These are phyloP conservation scores for Sarcophaga carnaria DNA, from an alignment of 2,888 invertebrate genomes.

Conservation along the genomic window DNA sequence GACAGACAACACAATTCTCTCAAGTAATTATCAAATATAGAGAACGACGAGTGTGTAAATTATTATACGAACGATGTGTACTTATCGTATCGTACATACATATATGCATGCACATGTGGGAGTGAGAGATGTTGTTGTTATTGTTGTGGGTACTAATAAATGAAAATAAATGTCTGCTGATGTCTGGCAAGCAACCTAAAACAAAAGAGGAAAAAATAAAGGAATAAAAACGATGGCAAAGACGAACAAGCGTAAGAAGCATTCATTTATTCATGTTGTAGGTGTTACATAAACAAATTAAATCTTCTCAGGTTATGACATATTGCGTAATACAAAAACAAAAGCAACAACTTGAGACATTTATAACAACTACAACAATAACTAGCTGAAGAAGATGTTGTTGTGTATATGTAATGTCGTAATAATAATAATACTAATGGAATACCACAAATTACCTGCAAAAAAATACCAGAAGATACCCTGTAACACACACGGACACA, in stretches of 20 bases:
- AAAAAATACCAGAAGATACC: conserved; percentile 24
- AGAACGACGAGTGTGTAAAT: neutral
- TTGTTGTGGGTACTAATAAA: neutral
- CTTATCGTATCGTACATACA: neutral
- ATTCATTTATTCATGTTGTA: neutral
- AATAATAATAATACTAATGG: conserved; percentile 20
- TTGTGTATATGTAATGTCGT: too few species aligned
- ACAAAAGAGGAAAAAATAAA: neutral
- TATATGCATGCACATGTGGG: neutral
- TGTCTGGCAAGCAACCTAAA: conserved; percentile 31
- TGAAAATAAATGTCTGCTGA: conserved; percentile 17
- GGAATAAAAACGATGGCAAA: neutral
- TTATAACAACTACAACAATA: conserved; percentile 42
- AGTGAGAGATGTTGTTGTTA: neutral
- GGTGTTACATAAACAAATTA: conserved; percentile 66
- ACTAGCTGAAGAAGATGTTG: neutral
- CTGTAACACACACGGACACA: neutral
- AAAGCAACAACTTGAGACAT: conserved; percentile 61
- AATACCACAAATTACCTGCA: conserved; percentile 60
- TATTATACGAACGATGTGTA: too few species aligned
- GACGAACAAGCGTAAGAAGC: neutral
- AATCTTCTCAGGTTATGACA: conserved; percentile 64
- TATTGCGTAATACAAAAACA: conserved; percentile 66
- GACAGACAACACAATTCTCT: conserved; percentile 21
- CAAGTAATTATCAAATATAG: conserved; percentile 35